Conservation (phyloP, 2,113 vertebrate genomes). For the Actinemys pallida region DNA sequence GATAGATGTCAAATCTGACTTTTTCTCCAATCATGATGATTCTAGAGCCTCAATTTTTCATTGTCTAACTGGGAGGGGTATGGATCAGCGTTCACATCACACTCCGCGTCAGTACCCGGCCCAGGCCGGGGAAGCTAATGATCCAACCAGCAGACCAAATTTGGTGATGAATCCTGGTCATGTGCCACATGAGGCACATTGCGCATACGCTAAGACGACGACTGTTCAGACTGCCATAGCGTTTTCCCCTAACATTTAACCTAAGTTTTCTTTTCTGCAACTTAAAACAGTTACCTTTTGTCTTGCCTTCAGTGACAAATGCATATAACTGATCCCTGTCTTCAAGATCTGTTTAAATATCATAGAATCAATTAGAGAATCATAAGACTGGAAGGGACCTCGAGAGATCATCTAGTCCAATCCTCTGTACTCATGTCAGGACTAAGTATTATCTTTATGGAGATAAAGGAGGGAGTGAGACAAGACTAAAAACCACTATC, state of each 20-base stretch:
- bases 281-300: not conserved
- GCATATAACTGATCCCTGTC: not conserved
- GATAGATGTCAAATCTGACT: fast-evolving
- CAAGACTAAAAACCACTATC: fast-evolving
- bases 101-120: too few relatives aligned
- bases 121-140: too few relatives aligned
- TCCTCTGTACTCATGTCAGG: too few relatives aligned
- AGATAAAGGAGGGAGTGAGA: not conserved
- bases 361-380: too few relatives aligned
- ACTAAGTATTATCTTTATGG: too few relatives aligned
- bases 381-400: too few relatives aligned
- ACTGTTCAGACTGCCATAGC: not conserved
- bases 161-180: too few relatives aligned
- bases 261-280: fast-evolving
- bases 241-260: not conserved
- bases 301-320: not conserved
- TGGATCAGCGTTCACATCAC: too few relatives aligned
- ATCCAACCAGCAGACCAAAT: too few relatives aligned
- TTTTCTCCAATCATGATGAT: not conserved
- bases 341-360: not conserved
- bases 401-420: too few relatives aligned
- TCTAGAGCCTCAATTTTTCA: not conserved
- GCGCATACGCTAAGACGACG: too few relatives aligned
- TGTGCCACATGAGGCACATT: too few relatives aligned
- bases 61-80: not conserved